phyloP scores from a whole-genome alignment of 2,113 vertebrate species.

The Phoenicopterus ruber region DNA sequence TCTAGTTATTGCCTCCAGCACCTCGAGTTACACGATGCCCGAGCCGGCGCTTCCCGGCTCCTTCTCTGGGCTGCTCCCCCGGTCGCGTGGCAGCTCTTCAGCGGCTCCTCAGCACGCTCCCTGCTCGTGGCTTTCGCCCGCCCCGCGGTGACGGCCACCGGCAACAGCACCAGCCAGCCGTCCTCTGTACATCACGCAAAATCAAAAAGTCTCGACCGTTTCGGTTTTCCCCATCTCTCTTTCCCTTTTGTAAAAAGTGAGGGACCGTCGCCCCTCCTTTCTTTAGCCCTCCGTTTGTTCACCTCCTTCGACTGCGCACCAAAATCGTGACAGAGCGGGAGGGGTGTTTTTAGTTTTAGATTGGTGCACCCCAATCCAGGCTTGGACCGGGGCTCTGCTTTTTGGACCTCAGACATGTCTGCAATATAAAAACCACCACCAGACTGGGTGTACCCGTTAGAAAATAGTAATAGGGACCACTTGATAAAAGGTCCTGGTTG shows the following conservation, averaged over 20 bases:
- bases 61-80: background rate
- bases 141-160: background rate
- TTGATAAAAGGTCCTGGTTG: background rate
- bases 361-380: background rate
- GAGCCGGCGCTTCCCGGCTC: background rate
- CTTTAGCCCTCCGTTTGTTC: background rate
- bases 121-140: background rate
- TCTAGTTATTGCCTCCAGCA: background rate
- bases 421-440: background rate
- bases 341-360: background rate
- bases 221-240: background rate
- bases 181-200: background rate
- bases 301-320: background rate
- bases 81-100: background rate
- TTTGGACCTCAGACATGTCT: background rate
- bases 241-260: background rate
- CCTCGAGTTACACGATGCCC: accelerated
- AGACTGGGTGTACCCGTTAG: background rate
- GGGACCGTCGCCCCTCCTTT: background rate
- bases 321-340: background rate
- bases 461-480: background rate
- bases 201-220: background rate
- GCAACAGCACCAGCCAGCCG: background rate
- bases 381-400: background rate
- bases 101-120: background rate